Evolutionary conservation across 1,140 invertebrate species (phyloP), one percentile per base, ranked within the genome.

Genomic region (Drosophila prosaltans): DNA sequence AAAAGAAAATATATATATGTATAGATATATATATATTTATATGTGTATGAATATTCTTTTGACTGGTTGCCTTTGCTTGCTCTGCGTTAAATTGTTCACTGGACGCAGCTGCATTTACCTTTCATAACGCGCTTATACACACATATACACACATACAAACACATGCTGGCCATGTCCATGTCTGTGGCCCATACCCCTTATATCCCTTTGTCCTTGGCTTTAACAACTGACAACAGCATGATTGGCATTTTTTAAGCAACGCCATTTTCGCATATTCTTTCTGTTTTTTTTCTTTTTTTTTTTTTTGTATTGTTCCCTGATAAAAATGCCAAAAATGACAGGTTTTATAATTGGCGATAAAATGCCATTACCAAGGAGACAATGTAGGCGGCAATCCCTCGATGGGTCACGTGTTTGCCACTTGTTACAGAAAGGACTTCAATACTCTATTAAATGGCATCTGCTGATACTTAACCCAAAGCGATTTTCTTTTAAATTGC

Each of bases 291-390:
- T 7, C 0, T 55, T 59, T 39, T 59, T 10, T 40, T 10, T 1
- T 36, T 60, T 21, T 26, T 21, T 11, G 16, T 30, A 36, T 60
- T 39, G 28, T 60, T 60, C 58, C 2, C 58, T 60, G 78, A 86
- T 89, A 83, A 86, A 83, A 86, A 83, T 72, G 71, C 68, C 55
- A 36, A 72, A 78, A 83, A 72, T 89, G 84, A 78, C 84, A 88
- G 84, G 60, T 80, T 84, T 88, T 84, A 89, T 88, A 89, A 89
- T 89, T 88, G 84, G 71, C 78, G 80, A 80, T 88, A 84, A 88
- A 88, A 88, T 88, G 84, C 80, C 80, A 88, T 84, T 88, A 84
- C 72, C 83, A 72, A 79, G 76, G 64, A 61, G 45, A 71, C 82
- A 73, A 65, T 78, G 70, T 66, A 55, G 43, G 62, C 41, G 45